These are phyloP conservation scores for Pyrrhia umbra DNA, from an alignment of 2,888 invertebrate species.

Conservation along the genomic window DNA sequence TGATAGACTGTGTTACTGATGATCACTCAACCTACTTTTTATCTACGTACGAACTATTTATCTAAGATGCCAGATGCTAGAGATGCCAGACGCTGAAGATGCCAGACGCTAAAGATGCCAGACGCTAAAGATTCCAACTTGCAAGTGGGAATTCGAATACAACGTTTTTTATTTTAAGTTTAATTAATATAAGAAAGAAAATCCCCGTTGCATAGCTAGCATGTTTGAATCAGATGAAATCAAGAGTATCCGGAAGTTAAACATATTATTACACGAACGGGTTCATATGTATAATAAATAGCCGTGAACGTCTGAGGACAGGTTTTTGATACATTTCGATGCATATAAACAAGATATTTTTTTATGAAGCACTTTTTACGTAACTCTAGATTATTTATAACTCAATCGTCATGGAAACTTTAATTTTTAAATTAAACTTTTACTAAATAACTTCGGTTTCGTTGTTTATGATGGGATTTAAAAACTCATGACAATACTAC, in stretches of 20 bases:
- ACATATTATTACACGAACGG: background rate
- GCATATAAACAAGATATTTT: conserved; percentile 15
- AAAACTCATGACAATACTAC: too few species aligned
- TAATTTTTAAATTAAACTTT: conserved; percentile 5
- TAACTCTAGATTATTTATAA: conserved; percentile 5
- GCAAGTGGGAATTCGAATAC: too few species aligned
- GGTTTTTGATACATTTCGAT: conserved; percentile 25
- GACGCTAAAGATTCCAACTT: too few species aligned
- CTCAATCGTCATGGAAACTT: background rate
- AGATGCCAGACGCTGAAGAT: too few species aligned
- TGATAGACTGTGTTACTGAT: too few species aligned
- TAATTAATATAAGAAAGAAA: background rate
- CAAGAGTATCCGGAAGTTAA: conserved; percentile 37
- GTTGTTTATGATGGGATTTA: too few species aligned
- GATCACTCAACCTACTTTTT: too few species aligned
- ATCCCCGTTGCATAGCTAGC: background rate
- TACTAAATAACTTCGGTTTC: background rate
- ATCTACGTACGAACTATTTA: too few species aligned
- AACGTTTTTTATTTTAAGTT: too few species aligned
- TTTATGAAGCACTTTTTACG: conserved; percentile 19
- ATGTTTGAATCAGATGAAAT: conserved; percentile 32
- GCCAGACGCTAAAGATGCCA: too few species aligned
- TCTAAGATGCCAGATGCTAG: too few species aligned
- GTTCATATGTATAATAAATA: conserved; percentile 4
- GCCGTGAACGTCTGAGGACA: background rate